Evolutionary conservation across 2,888 invertebrate genomes (phyloP), one percentile per base, ranked within the genome.

Genomic region (Agrochola lota): DNA sequence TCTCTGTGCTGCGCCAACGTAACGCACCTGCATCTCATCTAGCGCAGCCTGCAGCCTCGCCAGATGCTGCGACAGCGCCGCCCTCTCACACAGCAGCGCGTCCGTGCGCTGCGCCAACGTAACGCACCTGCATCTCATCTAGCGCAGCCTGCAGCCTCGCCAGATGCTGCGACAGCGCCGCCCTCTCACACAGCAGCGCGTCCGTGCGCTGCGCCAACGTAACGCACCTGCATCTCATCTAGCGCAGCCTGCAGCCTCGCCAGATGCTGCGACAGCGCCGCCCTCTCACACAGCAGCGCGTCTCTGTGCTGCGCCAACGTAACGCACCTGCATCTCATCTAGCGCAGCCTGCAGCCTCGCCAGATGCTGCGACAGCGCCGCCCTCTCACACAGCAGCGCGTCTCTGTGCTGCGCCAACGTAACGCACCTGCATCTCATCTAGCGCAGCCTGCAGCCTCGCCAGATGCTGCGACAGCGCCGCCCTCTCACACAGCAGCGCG

Each of bases 21-120:
- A 8, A 8, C 26, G 8, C n/a, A 60, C 94, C 93, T 93, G 92
- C 62, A 89, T 88, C 66, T 93, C 91, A 80, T 91, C 89, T 9
- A 94, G 91, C 74, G 85, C 80, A 0, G 90, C 92, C 81, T 92
- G 91, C 80, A 93, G 89, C 49, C 71, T 11, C n/a, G 85, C 87
- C 40, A 86, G 78, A 1, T 82, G 88, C 0, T 63, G 69, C 76
- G 90, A 71, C 71, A 94, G 90, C 71, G 86, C 88, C 15, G 83
- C 76, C 0, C 94, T 77, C 89, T 95, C 94, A 20, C 78, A 80
- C 17, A 86, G 83, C 80, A 92, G 85, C 30, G 81, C 86, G 35
- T 89, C 90, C 5, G 90, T 80, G 12, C 88, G 85, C 64, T 75
- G 88, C 5, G 84, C 81, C 55, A 89, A 86, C 23, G 92, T n/a